A percentile compares a stretch with the other conserved stretches of the same genome.
Conservation (phyloP, 2,888 invertebrate species). For the Cephus pulcher region DNA sequence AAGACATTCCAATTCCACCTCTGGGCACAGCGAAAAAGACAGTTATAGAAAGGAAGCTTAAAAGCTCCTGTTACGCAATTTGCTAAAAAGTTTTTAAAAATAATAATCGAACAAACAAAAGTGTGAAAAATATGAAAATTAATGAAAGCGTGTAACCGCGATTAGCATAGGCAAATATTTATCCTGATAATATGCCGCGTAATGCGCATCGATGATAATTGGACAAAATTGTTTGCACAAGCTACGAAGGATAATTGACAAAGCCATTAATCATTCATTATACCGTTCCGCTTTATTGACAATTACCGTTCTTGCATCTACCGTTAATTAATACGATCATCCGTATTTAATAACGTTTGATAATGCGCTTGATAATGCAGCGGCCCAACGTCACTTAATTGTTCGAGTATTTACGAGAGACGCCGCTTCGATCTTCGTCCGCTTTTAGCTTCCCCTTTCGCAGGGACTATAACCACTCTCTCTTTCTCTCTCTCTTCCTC, state of each 20-base stretch:
- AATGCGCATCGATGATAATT: slow-evolving; percentile 33
- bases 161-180: neutral
- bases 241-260: slow-evolving; percentile 49
- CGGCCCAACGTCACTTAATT: neutral
- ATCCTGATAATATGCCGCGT: neutral
- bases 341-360: neutral
- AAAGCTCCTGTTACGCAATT: slow-evolving; percentile 26
- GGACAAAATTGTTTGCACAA: slow-evolving; percentile 43
- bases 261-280: slow-evolving; percentile 52
- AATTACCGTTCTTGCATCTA: slow-evolving; percentile 31
- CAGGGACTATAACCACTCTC: neutral
- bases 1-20: slow-evolving; percentile 83
- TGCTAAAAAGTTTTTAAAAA: slow-evolving; percentile 13
- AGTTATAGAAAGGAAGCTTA: slow-evolving; percentile 7
- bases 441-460: neutral
- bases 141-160: neutral
- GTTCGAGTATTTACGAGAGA: neutral
- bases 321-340: slow-evolving; percentile 40
- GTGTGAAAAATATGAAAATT: neutral
- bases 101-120: neutral
- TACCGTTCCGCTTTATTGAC: slow-evolving; percentile 41
- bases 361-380: neutral
- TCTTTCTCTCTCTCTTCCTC: too few relatives aligned
- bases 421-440: neutral
- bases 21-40: slow-evolving; percentile 63